A percentile compares a stretch with the other conserved stretches of the same genome.
Conservation (phyloP, 2,888 invertebrate genomes). For the Andrena flavipes region DNA sequence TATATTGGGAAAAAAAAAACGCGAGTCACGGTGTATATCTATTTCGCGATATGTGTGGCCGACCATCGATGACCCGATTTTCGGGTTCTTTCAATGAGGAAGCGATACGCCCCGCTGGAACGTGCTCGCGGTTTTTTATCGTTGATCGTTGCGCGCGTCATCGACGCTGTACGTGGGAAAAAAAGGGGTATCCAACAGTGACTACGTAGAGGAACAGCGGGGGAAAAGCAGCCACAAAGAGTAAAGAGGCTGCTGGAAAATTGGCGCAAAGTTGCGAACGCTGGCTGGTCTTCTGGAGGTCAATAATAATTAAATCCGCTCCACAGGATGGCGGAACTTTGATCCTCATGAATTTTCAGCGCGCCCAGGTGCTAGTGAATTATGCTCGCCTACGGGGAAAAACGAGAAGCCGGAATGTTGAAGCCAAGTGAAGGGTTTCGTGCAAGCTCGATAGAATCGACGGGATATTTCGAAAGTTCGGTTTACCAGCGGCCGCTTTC, state of each 20-base stretch:
- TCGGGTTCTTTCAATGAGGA: conserved; percentile 8
- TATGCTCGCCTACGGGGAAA: conserved; percentile 42
- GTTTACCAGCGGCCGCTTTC: neutral
- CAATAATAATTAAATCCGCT: conserved; percentile 70
- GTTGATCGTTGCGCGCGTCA: conserved; percentile 27
- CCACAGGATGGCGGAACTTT: conserved; percentile 43
- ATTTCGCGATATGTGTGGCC: neutral
- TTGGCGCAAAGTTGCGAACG: conserved; percentile 8
- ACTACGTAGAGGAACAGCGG: neutral
- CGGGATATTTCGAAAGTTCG: neutral
- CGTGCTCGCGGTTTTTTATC: conserved; percentile 14
- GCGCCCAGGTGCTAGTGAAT: conserved; percentile 34
- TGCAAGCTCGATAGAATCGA: neutral
- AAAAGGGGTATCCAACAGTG: neutral
- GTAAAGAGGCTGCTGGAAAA: conserved; percentile 4
- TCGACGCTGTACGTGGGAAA: neutral
- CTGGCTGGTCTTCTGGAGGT: conserved; percentile 28
- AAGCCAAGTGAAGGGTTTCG: neutral
- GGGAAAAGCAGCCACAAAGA: neutral
- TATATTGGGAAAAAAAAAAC: too few relatives aligned
- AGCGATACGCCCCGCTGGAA: neutral
- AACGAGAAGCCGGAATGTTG: conserved; percentile 14
- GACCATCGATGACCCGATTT: neutral
- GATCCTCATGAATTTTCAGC: conserved; percentile 67
- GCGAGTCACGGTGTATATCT: neutral